Evolutionary conservation across 2,797 vertebrate genomes (phyloP), one percentile per base, ranked within the genome.

Genomic region (Saxicola maurus): DNA sequence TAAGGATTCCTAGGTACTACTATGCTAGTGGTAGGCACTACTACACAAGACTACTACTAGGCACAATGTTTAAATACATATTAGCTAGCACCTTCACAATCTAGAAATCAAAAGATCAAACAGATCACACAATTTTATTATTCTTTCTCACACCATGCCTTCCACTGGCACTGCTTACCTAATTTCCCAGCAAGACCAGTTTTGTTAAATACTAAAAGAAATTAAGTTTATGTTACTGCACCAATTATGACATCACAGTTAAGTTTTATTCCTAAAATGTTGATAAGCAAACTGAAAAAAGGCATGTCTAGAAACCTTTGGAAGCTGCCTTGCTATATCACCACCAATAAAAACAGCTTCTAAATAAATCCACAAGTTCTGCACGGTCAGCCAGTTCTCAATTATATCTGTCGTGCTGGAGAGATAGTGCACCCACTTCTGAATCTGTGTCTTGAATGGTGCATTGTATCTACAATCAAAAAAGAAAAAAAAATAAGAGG

Each of bases 301-400:
- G 4, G 4, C 23, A 91, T 30, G 7, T 51, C 74, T 53, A 40
- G 55, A 91, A 96, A 99, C 99, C 98, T 99, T 99, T 16, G 99
- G 99, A 86, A 99, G 97, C 91, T 99, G 99, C 91, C 99, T 99
- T 88, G 99, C 99, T 9, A 99, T 99, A 94, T 99, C 99, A 91
- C 99, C 98, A 17, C 98, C 99, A 60, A 99, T 98, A 95, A 99
- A 99, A 76, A 99, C 98, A 56, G 99, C 99, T 94, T 99, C 99
- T 94, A 99, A 96, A 93, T 99, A 99, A 96, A 99, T 98, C 99
- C 99, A 99, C 53, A 99, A 95, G 92, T 99, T 99, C 94, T 99
- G 99, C n/a, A 99, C 99, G 1, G 96, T 99, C 98, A 99, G 98
- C 99, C 99, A 99, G 96, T 98, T 98, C 94, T 99, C 98, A 40